Evolutionary conservation across 2,113 vertebrate genomes (phyloP).

Genomic region (Australoheros scitulus): DNA sequence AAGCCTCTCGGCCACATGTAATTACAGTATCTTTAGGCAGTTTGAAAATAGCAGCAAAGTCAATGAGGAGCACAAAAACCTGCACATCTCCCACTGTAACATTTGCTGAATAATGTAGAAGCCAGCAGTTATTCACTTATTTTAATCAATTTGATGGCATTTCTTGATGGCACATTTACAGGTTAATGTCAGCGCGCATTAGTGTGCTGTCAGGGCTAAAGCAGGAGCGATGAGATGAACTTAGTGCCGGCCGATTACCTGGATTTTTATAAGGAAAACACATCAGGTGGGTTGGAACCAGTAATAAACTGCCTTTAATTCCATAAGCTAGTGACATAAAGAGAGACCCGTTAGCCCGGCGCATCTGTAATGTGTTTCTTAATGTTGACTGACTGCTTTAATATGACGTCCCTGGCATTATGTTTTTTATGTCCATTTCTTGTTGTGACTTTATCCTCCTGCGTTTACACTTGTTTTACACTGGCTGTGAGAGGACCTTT

Average conservation of each 20-base stretch:
- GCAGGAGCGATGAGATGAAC: too few species aligned
- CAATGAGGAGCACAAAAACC: conserved; percentile 1
- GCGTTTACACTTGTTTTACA: neutral
- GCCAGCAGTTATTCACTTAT: neutral
- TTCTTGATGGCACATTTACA: neutral
- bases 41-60: conserved; percentile 30
- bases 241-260: too few species aligned
- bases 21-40: conserved; percentile 35
- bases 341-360: neutral
- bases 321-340: neutral
- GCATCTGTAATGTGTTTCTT: neutral
- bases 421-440: neutral
- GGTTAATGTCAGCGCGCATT: neutral
- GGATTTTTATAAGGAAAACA: too few species aligned
- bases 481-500: neutral
- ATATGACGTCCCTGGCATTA: neutral
- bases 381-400: neutral
- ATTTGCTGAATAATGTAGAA: neutral
- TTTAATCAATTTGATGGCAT: neutral
- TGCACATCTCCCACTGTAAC: neutral
- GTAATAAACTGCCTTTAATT: neutral
- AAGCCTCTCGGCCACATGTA: conserved; percentile 29
- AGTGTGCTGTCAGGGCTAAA: neutral
- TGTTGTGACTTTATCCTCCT: neutral
- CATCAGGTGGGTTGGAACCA: too few species aligned